Base-by-base conservation (phyloP, 2,888 invertebrate species). In the Drosophila monieri region DNA sequence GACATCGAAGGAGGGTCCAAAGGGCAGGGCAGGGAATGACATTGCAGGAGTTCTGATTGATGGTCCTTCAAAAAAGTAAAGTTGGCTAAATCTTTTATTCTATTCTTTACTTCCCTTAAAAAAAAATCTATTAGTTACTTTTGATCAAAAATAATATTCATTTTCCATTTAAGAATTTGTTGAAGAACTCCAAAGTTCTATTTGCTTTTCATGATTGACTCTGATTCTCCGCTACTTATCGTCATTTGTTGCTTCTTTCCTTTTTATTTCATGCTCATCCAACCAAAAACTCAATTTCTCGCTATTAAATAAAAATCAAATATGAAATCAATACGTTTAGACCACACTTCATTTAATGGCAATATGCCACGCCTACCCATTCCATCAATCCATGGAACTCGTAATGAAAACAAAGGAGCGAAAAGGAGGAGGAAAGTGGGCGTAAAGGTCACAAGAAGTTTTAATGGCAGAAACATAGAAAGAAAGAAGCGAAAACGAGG, bases 301-400 rank as follows among this genome's bases (percentile, higher is more conserved):
- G 62, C 64, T 48, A 84, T 77, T 84, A 78, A 78, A 80, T 80
- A 60, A 67, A 74, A 81, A 78, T 81, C 76, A 78, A 78, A 75
- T 80, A 69, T 77, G 73, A 78, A 78, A 84, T 84, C 84, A 80
- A 80, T 80, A 78, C 70, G 60, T 70, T 76, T 60, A 66, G 55
- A 58, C 43, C 59, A 69, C 73, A 78, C 73, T 73, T 74, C 67
- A 78, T 74, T 70, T 67, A 74, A 73, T 75, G 73, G 62, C 69
- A 61, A 49, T 51, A 51, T 59, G 49, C 44, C 51, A 51, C 61
- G 27, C 55, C 55, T 62, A 48, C 32, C 39, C 41, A 37, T 62
- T 30, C 67, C 57, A 30, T 43, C 59, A 52, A 35, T 59, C 25
- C 46, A n/a, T 25, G 14, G 73, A 60, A 78, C 73, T 70, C 71